Evolutionary conservation across 2,797 vertebrate genomes (phyloP), one percentile per base, ranked within the genome.

Genomic region (Selene dorsalis): DNA sequence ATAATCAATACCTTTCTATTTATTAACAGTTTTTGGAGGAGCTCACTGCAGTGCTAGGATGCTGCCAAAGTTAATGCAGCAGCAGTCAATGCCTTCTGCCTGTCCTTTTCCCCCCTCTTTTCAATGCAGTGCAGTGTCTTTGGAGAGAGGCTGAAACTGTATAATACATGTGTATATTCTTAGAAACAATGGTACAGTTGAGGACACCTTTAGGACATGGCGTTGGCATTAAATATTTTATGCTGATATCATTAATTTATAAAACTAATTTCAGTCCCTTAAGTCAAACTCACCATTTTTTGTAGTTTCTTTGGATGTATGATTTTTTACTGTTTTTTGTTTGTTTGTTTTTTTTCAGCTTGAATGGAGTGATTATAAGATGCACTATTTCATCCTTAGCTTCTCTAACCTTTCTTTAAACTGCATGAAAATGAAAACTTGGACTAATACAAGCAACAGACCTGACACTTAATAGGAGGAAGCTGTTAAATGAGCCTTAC

Each of bases 1-100:
- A 84, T 80, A 88, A 94, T 95, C 93, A 90, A 94, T 95, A 93
- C 79, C 82, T 91, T 93, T 94, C 89, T 95, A 91, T 94, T 94
- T 93, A 94, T 94, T 93, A 94, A 92, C 90, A 88, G 87, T 93
- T 93, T 93, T 92, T 90, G 78, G 88, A 92, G 92, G 91, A 93
- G 91, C 89, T 90, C 85, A 87, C 87, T 91, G 93, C 92, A 88
- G 89, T 85, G 88, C 73, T 84, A 77, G 87, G 89, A 73, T 76
- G 56, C 81, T 83, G 84, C 72, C 87, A 87, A 89, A 79, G 86
- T 92, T 93, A 94, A 93, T 91, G 90, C 92, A 91, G 91, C 82
- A 89, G 84, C 78, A 90, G 81, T 70, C 77, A 32, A 41, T 80
- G 82, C 86, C 83, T 91, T 91, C 82, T 69, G 81, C 68, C 57